Evolutionary conservation across 2,888 invertebrate species (phyloP).

Genomic region (Furcula furcula): DNA sequence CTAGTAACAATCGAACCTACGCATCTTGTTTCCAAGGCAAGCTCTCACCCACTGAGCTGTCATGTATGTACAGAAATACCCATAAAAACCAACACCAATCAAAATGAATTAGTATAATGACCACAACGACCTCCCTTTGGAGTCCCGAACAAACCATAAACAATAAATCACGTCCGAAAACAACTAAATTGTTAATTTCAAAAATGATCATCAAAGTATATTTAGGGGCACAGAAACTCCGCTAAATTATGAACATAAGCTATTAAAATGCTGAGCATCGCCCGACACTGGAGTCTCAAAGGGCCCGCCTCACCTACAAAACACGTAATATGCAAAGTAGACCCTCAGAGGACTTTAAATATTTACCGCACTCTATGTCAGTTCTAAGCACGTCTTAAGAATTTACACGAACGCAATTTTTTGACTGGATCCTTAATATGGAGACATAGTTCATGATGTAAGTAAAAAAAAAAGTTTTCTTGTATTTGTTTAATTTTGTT

Average conservation of each 20-base stretch:
- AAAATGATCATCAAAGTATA: slow-evolving; percentile 20
- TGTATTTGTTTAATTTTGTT: not conserved
- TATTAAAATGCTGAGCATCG: slow-evolving; percentile 31
- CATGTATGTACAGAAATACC: no score
- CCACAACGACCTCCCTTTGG: no score
- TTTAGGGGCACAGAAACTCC: slow-evolving; percentile 21
- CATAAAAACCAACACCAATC: no score
- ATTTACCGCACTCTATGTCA: slow-evolving; percentile 32
- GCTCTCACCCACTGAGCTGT: no score
- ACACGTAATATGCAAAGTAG: slow-evolving; percentile 42
- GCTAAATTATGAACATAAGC: slow-evolving; percentile 29
- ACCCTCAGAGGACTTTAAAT: slow-evolving; percentile 38
- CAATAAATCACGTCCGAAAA: not conserved
- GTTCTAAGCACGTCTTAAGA: slow-evolving; percentile 28
- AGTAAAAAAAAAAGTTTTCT: not conserved
- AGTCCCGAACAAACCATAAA: not conserved
- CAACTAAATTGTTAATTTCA: not conserved
- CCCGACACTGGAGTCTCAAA: slow-evolving; percentile 16
- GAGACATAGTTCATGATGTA: slow-evolving; percentile 6
- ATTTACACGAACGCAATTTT: slow-evolving; percentile 25
- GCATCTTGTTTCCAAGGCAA: no score
- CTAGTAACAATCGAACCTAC: no score
- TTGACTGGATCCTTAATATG: slow-evolving; percentile 6
- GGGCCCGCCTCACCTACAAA: slow-evolving; percentile 22
- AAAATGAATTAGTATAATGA: no score